phyloP scores from a whole-genome alignment of 2,113 vertebrate genomes.

The Austrofundulus limnaeus region DNA sequence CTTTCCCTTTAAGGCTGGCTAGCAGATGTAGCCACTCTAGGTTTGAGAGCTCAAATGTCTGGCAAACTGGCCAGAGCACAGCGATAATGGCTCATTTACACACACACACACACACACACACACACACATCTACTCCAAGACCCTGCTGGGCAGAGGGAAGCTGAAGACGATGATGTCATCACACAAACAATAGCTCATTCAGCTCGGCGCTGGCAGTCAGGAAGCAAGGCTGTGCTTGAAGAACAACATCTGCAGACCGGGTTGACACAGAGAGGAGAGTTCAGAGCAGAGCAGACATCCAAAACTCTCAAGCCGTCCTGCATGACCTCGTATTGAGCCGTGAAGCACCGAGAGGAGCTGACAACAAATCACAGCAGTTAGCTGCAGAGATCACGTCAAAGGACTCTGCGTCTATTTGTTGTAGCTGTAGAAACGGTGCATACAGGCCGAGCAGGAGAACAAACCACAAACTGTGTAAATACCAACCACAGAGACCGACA shows the following conservation, averaged over 20 bases:
- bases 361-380: slow-evolving; percentile 39
- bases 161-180: slow-evolving; percentile 82
- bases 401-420: slow-evolving; percentile 35
- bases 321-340: slow-evolving; percentile 13
- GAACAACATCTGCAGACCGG: slow-evolving; percentile 76
- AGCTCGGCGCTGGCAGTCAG: slow-evolving; percentile 73
- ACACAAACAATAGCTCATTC: slow-evolving; percentile 81
- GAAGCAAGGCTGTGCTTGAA: slow-evolving; percentile 74
- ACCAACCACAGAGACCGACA: slow-evolving; percentile 22
- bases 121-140: slow-evolving; percentile 40
- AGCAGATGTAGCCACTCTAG: slow-evolving; percentile 72
- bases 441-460: too few species aligned
- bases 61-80: slow-evolving; percentile 50
- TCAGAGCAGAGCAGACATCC: slow-evolving; percentile 26
- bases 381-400: slow-evolving; percentile 25
- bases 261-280: slow-evolving; percentile 5
- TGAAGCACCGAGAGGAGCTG: slow-evolving; percentile 13
- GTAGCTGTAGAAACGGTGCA: slow-evolving; percentile 28
- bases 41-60: slow-evolving; percentile 64
- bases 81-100: slow-evolving; percentile 48
- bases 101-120: slow-evolving; percentile 37
- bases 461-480: slow-evolving; percentile 11
- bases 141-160: slow-evolving; percentile 74
- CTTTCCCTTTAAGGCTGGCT: slow-evolving; percentile 45
- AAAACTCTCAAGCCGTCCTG: slow-evolving; percentile 31